A percentile compares a stretch with the other conserved stretches of the same genome.
Evolutionary conservation across 2,113 vertebrate genomes (phyloP).

Genomic region (Podarcis muralis): DNA sequence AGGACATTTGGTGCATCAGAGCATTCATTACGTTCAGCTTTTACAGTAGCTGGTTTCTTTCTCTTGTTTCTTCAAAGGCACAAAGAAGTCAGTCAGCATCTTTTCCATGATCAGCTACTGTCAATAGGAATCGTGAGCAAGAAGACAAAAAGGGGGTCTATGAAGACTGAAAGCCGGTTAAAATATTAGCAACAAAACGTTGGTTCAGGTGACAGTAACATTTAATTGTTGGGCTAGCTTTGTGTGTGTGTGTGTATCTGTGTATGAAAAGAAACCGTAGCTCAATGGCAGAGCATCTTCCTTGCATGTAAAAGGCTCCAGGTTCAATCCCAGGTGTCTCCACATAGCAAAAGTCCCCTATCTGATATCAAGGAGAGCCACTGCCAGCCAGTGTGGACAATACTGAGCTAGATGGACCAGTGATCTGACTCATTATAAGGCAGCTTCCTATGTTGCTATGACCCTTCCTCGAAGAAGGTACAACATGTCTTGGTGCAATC

Average conservation of each 20-base stretch:
- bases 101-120: background rate
- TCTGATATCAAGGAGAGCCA: too few relatives aligned
- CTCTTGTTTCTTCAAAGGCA: constrained; percentile 11
- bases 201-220: background rate
- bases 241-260: background rate
- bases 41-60: background rate
- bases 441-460: too few relatives aligned
- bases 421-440: too few relatives aligned
- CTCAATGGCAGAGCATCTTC: too few relatives aligned
- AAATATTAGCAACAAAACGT: background rate
- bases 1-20: background rate
- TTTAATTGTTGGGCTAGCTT: background rate
- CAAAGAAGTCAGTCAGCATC: constrained; percentile 2
- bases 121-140: background rate
- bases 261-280: background rate
- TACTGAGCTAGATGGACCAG: too few relatives aligned
- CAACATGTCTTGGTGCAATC: background rate
- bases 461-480: background rate
- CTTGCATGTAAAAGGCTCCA: too few relatives aligned
- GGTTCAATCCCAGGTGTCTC: too few relatives aligned
- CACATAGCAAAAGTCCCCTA: too few relatives aligned
- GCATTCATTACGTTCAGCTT: constrained; percentile 8
- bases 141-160: background rate
- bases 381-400: too few relatives aligned
- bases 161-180: background rate